A percentile compares a stretch with the other conserved stretches of the same genome.
Evolutionary conservation across 2,888 invertebrate genomes (phyloP).

Genomic region (Elgonia sp.): DNA sequence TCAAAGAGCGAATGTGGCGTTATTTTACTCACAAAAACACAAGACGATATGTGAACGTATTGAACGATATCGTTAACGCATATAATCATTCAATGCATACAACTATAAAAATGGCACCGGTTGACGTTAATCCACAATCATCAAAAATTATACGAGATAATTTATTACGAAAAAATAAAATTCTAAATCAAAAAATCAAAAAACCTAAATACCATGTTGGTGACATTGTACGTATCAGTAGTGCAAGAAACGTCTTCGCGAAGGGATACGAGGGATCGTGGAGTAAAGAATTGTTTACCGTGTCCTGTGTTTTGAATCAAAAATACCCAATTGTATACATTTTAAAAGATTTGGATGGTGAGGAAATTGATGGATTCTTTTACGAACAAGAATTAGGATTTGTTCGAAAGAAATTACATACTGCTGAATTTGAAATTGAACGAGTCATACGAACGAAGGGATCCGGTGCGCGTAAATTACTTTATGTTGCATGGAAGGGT

Average conservation of each 20-base stretch:
- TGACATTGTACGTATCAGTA: conserved; percentile 40
- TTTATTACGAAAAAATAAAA: not conserved
- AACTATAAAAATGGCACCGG: not conserved
- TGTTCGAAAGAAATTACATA: conserved; percentile 34
- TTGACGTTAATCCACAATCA: not conserved
- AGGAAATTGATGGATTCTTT: conserved; percentile 39
- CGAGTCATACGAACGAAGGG: conserved; percentile 11
- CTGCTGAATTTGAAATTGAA: conserved; percentile 35
- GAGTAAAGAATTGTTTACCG: conserved; percentile 25
- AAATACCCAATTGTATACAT: conserved; percentile 11
- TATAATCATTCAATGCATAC: not conserved
- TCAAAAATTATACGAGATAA: not conserved
- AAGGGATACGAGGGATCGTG: conserved; percentile 30
- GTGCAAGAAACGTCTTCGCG: not conserved
- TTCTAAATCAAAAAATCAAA: not conserved
- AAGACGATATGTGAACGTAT: conserved; percentile 14
- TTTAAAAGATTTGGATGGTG: not conserved
- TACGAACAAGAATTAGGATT: conserved; percentile 11
- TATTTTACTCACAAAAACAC: conserved; percentile 19
- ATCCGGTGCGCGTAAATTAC: not conserved
- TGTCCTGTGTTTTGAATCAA: not conserved
- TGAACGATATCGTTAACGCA: not conserved
- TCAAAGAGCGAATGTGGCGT: conserved; percentile 23
- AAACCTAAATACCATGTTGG: conserved; percentile 20
- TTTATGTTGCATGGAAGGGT: conserved; percentile 22